Percentiles rank a stretch among this genome's conserved stretches.
These are phyloP conservation scores for Sebastes glaucus DNA, from an alignment of 2,797 vertebrate species.

Conservation along the genomic window DNA sequence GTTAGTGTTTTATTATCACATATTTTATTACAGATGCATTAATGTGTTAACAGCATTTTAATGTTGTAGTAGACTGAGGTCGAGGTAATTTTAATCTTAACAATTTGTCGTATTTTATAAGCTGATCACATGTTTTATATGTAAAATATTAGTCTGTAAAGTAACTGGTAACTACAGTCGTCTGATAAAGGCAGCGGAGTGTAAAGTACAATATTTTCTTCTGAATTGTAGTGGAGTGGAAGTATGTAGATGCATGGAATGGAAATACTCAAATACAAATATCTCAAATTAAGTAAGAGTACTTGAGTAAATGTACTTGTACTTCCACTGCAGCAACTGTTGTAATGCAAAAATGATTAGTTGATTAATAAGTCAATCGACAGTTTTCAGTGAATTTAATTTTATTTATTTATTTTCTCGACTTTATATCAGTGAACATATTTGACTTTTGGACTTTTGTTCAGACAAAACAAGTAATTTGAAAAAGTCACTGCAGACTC, in stretches of 20 bases:
- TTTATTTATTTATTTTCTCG: too few relatives aligned
- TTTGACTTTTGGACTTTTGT: too few relatives aligned
- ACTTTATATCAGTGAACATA: not conserved
- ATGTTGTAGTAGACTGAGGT: fast-evolving
- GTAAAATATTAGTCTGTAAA: too few relatives aligned
- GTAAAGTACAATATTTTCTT: too few relatives aligned
- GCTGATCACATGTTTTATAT: fast-evolving
- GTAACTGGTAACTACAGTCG: too few relatives aligned
- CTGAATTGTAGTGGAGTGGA: not conserved
- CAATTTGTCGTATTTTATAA: too few relatives aligned
- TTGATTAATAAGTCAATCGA: too few relatives aligned
- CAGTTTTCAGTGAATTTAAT: not conserved
- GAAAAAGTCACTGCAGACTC: not conserved
- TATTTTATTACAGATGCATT: not conserved
- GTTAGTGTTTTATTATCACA: not conserved
- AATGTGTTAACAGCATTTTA: not conserved
- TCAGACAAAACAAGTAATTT: not conserved
- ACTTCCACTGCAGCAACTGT: too few relatives aligned
- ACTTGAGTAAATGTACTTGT: too few relatives aligned
- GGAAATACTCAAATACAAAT: too few relatives aligned
- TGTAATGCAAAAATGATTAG: too few relatives aligned
- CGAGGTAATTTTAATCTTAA: too few relatives aligned
- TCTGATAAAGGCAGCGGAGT: fast-evolving
- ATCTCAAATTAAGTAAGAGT: not conserved
- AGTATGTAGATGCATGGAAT: not conserved